Base-by-base conservation (phyloP, 2,888 invertebrate species). In the Cyaniris semiargus region DNA sequence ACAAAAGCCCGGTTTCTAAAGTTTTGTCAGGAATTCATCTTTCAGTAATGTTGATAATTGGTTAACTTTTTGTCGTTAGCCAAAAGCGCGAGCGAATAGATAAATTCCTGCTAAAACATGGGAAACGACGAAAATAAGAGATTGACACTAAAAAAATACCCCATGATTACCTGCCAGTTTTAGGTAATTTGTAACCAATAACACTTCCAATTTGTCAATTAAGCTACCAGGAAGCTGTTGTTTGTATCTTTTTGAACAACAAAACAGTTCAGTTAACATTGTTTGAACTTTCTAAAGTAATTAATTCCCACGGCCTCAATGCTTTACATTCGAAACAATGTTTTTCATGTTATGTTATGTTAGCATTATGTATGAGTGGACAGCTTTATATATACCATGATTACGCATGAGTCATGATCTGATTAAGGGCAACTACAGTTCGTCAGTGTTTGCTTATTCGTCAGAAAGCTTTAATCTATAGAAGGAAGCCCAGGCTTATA, bases 221-320 rank as follows among this genome's bases (percentile, higher is more conserved):
- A 66, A 10, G 23, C 18, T 15, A 66, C 18, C 15, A 66, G 27
- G 27, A 66, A 5, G 18, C 15, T 66, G 66, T 18, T 3, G 6
- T 66, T 0, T 7, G 5, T 27, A 15, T 31, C 0, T 66, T 66
- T 66, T 66, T 58, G 10, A 13, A 27, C 27, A 5, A 18, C 13
- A 66, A 27, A 66, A 27, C 15, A 27, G 66, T 18, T 15, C 66
- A 66, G 27, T 66, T 66, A 13, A 27, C 66, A 66, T 66, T 66
- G 66, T 66, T 66, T 15, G 27, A 66, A 66, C 27, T 66, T 66
- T 66, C 66, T 27, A 66, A 66, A 66, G 27, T 27, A 66, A 66
- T 66, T 31, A 27, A 66, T 66, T 66, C 27, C 27, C 66, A 66
- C 66, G 27, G 66, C 66, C 66, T 27, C 23, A 6, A 27, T 27